phyloP scores from a whole-genome alignment of 2,888 invertebrate genomes.

The Lissocephala sabroskyi region DNA sequence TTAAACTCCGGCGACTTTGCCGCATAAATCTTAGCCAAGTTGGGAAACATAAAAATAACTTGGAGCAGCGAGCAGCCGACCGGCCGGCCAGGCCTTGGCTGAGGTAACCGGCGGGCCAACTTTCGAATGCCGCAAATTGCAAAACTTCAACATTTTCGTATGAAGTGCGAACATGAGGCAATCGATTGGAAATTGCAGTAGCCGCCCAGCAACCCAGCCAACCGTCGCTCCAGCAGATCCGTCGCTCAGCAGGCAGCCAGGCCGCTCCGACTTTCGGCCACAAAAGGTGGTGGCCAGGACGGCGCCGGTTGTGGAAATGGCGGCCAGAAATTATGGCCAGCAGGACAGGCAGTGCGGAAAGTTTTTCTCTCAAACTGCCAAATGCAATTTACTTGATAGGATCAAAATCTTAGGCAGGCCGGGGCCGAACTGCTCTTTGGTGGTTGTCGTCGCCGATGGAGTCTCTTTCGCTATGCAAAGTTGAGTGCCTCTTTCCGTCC shows the following conservation, averaged over 20 bases:
- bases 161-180: slow-evolving; percentile 61
- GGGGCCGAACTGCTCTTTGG: background rate
- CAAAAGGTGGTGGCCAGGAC: background rate
- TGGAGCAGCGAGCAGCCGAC: background rate
- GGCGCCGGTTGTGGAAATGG: too few relatives aligned
- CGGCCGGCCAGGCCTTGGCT: slow-evolving; percentile 3
- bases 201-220: slow-evolving; percentile 26
- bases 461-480: background rate
- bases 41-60: slow-evolving; percentile 28
- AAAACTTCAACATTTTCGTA: slow-evolving; percentile 59
- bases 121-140: slow-evolving; percentile 62
- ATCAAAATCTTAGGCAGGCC: slow-evolving; percentile 58
- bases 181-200: slow-evolving; percentile 61
- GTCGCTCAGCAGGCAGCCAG: background rate
- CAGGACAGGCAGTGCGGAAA: slow-evolving; percentile 35
- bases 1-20: slow-evolving; percentile 54
- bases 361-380: slow-evolving; percentile 66
- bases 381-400: slow-evolving; percentile 72
- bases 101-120: slow-evolving; percentile 42
- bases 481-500: background rate
- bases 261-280: too few relatives aligned
- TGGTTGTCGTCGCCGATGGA: background rate
- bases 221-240: too few relatives aligned
- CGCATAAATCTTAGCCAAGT: slow-evolving; percentile 57
- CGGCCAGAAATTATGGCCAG: slow-evolving; percentile 35